Evolutionary conservation across 1,140 invertebrate genomes (phyloP), one percentile per base, ranked within the genome.

Genomic region (Scylla paramamosain): DNA sequence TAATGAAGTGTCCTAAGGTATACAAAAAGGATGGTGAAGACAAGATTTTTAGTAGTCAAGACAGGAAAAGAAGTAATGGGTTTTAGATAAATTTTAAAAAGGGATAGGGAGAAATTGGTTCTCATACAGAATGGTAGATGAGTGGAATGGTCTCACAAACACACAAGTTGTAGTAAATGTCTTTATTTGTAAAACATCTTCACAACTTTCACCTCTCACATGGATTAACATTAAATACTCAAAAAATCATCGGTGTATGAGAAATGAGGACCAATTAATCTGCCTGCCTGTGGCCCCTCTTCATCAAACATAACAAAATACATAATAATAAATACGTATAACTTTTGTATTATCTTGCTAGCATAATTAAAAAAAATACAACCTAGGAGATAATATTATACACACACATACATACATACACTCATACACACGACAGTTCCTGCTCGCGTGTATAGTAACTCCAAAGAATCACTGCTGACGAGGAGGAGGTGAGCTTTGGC

Each of bases 141-240:
- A 39, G 39, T 39, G 39, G 6, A 39, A 39, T 39, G 39, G 39
- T 39, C 39, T 39, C 39, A 39, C 39, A 1, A 39, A 39, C 39
- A 39, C 39, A 39, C 39, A 39, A 39, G 39, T 39, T 59, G 52
- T 77, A 77, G 20, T 77, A 77, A 77, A 77, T 77, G 67, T 77
- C 67, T 77, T 77, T 77, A 77, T 77, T 77, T 77, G 67, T 77
- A 77, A 77, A 77, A 77, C 67, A 77, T n/a, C 67, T 77, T 77
- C 67, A 77, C 67, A 77, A 77, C 25, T 25, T 12, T n/a, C 67
- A 77, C n/a, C 16, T 77, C 67, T 77, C 67, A 77, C 67, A n/a
- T 20, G 39, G 39, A 39, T 77, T 77, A 77, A 77, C 67, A 77
- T 77, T 77, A 77, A 77, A 77, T 77, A 77, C 67, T 77, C 12